These are phyloP conservation scores for Coregonus suidteri DNA, from an alignment of 2,797 vertebrate genomes.

Conservation along the genomic window DNA sequence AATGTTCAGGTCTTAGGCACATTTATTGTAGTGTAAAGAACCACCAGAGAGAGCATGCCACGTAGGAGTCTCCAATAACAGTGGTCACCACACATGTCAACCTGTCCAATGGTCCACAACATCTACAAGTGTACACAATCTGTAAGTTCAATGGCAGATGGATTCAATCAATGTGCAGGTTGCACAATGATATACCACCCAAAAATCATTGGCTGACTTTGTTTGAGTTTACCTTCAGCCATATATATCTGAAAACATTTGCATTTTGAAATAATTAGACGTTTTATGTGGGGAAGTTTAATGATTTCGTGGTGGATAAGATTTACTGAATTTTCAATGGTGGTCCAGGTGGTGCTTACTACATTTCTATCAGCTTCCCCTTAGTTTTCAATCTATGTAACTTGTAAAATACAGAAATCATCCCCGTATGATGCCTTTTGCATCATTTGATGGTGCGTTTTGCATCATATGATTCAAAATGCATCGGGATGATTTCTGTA, in stretches of 20 bases:
- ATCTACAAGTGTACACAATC: neutral
- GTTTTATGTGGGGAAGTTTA: neutral
- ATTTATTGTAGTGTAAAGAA: neutral
- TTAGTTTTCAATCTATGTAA: neutral
- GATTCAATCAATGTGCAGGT: conserved; percentile 24
- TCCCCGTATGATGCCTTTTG: too few species aligned
- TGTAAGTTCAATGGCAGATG: conserved; percentile 18
- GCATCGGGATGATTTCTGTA: too few species aligned
- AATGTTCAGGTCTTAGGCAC: conserved; percentile 4
- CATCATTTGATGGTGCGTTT: too few species aligned
- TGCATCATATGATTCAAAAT: too few species aligned
- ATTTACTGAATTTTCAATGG: neutral
- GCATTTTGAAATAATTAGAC: neutral
- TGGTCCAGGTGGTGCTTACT: neutral
- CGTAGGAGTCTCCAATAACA: conserved; percentile 5
- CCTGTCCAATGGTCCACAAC: neutral
- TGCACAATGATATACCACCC: neutral
- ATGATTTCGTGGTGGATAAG: neutral
- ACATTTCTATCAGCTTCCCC: neutral
- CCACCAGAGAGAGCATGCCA: neutral
- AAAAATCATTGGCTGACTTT: conserved; percentile 10
- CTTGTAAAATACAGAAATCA: too few species aligned
- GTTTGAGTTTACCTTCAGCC: neutral
- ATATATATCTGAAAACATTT: neutral
- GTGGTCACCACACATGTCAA: neutral